Base-by-base conservation (phyloP, 2,888 invertebrate genomes). In the Volucella inanis region DNA sequence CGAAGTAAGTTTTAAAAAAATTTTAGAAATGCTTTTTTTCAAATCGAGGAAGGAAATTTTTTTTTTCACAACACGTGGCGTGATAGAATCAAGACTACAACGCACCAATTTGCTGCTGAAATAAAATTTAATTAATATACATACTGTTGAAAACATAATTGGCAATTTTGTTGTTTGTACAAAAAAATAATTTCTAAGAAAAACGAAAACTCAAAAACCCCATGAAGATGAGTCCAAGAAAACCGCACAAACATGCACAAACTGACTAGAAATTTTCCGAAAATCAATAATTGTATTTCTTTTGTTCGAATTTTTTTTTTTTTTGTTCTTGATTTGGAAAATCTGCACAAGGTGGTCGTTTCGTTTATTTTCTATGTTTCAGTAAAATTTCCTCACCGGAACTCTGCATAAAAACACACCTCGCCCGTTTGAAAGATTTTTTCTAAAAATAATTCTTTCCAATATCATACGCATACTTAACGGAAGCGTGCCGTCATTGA, bases 271-370 rank as follows among this genome's bases (percentile, higher is more conserved):
- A 15, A 55, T 64, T 22, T 39, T 22, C 9, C 43, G 22, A 57
- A 67, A 65, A 45, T 54, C 65, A 45, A 61, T 61, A 41, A 57
- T 72, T 62, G 52, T 2, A n/a, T 11, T 72, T 2, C 1, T 45
- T 65, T 76, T 50, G 41, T 18, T 14, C 43, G 22, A 59, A 67
- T 47, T 22, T 6, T 38, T 49, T 47, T 61, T 79, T 54, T 52
- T 47, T n/a, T n/a, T 59, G 9, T 49, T 41, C n/a, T 76, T 54
- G 11, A 47, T 62, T 74, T 11, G 47, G 14, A 62, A 61, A 22
- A 70, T 52, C 50, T 45, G 45, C 55, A 83, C 78, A 83, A 83
- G 72, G 78, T 83, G 82, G 82, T 82, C 71, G 59, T 45, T 62
- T 64, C 18, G 52, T 64, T 59, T 65, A 39, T 65, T 64, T 39